Percentiles rank a stretch among this genome's conserved stretches.
These are phyloP conservation scores for Cebus imitator DNA, from an alignment of 2,113 vertebrate species.

Conservation along the genomic window DNA sequence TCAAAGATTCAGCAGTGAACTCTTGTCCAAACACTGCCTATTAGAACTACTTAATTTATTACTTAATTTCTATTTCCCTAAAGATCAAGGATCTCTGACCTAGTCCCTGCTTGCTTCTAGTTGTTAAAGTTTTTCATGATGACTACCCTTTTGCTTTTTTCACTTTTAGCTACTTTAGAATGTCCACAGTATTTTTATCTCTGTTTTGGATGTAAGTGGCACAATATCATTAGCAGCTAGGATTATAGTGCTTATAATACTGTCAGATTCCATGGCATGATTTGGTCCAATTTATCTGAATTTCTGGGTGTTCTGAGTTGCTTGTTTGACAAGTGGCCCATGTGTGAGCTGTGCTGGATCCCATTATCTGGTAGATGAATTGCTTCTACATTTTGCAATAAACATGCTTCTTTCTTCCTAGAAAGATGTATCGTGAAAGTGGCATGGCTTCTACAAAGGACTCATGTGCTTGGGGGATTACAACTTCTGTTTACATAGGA, in stretches of 20 bases:
- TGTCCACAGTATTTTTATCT: not conserved
- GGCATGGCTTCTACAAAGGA: not conserved
- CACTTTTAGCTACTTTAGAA: not conserved
- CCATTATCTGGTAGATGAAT: not conserved
- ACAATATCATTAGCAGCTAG: not conserved
- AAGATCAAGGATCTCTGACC: not conserved
- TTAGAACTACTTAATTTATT: not conserved
- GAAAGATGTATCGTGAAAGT: slow-evolving; percentile 33
- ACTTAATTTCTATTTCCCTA: not conserved
- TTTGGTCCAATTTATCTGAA: not conserved
- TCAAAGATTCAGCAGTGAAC: not conserved
- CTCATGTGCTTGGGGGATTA: not conserved
- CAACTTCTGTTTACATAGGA: not conserved
- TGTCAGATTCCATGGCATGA: not conserved
- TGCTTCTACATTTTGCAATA: not conserved
- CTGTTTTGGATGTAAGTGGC: not conserved
- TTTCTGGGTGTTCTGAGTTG: not conserved
- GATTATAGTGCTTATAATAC: not conserved
- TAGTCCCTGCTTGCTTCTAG: not conserved
- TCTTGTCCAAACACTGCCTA: not conserved
- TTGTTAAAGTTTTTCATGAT: not conserved
- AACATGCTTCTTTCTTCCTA: not conserved
- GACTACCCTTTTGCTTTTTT: not conserved
- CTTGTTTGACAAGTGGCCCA: not conserved
- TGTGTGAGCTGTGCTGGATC: not conserved